Evolutionary conservation across 2,113 vertebrate species (phyloP).

Genomic region (Ifrita kowaldi): DNA sequence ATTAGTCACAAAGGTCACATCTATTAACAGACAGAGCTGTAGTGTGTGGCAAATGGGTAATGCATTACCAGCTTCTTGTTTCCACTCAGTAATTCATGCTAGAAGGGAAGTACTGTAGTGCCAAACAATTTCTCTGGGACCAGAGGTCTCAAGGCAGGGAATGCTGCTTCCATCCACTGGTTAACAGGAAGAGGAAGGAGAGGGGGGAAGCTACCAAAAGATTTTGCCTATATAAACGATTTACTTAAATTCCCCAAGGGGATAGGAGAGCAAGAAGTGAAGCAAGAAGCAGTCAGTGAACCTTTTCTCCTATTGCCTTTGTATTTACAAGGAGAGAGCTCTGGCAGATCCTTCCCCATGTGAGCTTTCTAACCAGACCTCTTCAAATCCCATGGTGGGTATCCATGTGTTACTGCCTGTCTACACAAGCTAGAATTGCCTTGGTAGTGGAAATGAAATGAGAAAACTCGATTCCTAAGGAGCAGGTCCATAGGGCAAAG

Average conservation of each 20-base stretch:
- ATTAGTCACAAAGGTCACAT: conserved; percentile 19
- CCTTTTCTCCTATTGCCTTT: neutral
- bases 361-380: neutral
- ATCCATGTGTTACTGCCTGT: neutral
- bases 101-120: neutral
- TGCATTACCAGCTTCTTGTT: neutral
- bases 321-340: neutral
- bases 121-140: neutral
- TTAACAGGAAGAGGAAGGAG: neutral
- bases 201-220: neutral
- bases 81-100: neutral
- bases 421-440: neutral
- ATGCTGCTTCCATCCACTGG: neutral
- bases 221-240: neutral
- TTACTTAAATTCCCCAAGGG: neutral
- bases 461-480: neutral
- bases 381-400: neutral
- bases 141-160: neutral
- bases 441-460: neutral
- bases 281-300: neutral
- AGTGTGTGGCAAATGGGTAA: neutral
- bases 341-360: neutral
- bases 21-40: neutral
- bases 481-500: neutral
- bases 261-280: neutral